phyloP scores from a whole-genome alignment of 2,797 vertebrate genomes.

The Echiichthys vipera region DNA sequence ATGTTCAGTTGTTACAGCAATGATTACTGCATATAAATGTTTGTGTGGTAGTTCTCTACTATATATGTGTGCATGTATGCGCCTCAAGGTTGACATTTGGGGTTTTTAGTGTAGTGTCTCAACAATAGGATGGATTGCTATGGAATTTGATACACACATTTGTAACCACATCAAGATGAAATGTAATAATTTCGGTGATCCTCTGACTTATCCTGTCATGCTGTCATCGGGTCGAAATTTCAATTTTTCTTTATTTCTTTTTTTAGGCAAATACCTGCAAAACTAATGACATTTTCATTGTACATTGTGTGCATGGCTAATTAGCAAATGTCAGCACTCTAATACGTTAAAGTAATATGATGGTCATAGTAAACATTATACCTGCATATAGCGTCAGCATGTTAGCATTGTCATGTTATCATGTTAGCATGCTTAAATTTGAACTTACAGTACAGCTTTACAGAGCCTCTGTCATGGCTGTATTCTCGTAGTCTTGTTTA shows the following conservation, averaged over 20 bases:
- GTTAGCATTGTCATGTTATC: not conserved
- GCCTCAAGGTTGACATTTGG: not conserved
- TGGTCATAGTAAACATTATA: not conserved
- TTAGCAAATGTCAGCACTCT: not conserved
- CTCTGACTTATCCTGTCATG: not conserved
- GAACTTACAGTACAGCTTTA: constrained; percentile 1
- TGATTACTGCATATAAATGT: constrained; percentile 41
- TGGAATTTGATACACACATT: not conserved
- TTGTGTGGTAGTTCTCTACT: constrained; percentile 17
- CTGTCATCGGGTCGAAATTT: not conserved
- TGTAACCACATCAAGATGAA: not conserved
- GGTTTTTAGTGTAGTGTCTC: not conserved
- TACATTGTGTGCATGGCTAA: not conserved
- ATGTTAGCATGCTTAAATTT: not conserved
- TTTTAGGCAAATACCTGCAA: not conserved
- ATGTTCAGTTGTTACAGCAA: constrained; percentile 52
- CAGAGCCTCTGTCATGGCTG: not conserved
- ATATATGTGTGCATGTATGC: constrained; percentile 5
- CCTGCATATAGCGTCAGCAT: not conserved
- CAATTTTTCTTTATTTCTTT: not conserved
- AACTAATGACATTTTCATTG: not conserved
- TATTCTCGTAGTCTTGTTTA: not conserved
- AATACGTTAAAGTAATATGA: not conserved
- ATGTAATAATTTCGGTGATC: not conserved
- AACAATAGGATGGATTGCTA: not conserved